Evolutionary conservation across 2,113 vertebrate genomes (phyloP), one percentile per base, ranked within the genome.

Genomic region (Oreochromis niloticus): DNA sequence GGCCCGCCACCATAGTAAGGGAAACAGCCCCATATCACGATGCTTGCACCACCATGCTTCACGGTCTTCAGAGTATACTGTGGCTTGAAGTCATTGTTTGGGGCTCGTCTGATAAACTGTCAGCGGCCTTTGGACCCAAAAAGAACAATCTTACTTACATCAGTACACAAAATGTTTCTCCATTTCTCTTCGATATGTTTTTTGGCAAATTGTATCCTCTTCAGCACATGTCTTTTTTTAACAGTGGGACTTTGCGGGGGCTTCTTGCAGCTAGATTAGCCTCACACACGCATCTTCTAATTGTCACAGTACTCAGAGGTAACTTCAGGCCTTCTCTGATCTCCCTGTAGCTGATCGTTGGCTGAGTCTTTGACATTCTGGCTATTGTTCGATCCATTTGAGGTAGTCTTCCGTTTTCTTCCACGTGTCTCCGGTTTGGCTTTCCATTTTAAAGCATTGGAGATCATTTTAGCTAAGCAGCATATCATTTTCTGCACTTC

Each of bases 251-350:
- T 61, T 61, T 61, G 30, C 1, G 2, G 14, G 14, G 30, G 14
- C 30, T 19, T 61, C 30, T 61, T 10, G 3, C 30, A 17, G 30
- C 19, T 61, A 61, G 16, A 61, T 61, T 61, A 61, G 8, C 30
- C 30, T 19, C 30, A 19, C 57, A 10, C 57, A 34, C 0, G 0
- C 16, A 32, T 61, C 57, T 61, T 32, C 14, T 61, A 61, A 61
- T 61, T 61, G 57, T 61, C 27, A 61, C 14, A 61, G 27, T 10
- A 61, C 57, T 10, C 57, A 61, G 27, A 32, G 57, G 27, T 61
- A 61, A 1, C 14, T 61, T 61, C 14, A 1, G 14, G 17, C 14
- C 0, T 0, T 61, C 5, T 61, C 27, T 17, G 57, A 2, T 32
- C 57, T 61, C 57, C 57, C 27, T 14, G 17, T 27, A 1, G 57